Evolutionary conservation across 2,797 vertebrate species (phyloP).

Genomic region (Oreortyx pictus): DNA sequence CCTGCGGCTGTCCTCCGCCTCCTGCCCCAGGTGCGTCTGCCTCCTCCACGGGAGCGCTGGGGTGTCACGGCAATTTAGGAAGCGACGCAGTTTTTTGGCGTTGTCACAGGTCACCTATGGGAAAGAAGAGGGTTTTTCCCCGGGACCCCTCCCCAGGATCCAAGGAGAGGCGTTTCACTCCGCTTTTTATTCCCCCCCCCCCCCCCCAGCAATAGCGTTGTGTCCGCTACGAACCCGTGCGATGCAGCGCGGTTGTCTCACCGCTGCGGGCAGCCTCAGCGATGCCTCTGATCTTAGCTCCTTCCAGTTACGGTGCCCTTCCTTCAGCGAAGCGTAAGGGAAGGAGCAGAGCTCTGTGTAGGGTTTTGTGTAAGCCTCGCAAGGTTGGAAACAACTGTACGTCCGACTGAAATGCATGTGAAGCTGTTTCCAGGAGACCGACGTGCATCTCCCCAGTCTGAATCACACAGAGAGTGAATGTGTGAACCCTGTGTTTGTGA

Average conservation of each 20-base stretch:
- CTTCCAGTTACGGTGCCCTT: neutral
- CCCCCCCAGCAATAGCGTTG: neutral
- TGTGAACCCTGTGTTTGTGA: neutral
- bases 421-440: neutral
- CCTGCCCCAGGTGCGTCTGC: neutral
- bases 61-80: neutral
- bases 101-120: neutral
- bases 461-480: neutral
- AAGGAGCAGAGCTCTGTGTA: neutral
- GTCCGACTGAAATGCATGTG: neutral
- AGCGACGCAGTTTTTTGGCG: neutral
- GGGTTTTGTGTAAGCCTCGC: neutral
- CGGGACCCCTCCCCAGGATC: accelerated
- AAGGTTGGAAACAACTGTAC: neutral
- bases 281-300: neutral
- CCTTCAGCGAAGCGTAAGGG: neutral
- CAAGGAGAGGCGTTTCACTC: neutral
- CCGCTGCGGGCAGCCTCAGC: neutral
- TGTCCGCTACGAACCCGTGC: neutral
- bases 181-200: neutral
- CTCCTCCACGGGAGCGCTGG: neutral
- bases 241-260: too few species aligned
- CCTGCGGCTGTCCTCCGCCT: neutral
- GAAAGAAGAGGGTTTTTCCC: neutral
- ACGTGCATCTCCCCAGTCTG: accelerated